These are phyloP conservation scores for Xestia rhomboidea DNA, from an alignment of 2,888 invertebrate species.

Conservation along the genomic window DNA sequence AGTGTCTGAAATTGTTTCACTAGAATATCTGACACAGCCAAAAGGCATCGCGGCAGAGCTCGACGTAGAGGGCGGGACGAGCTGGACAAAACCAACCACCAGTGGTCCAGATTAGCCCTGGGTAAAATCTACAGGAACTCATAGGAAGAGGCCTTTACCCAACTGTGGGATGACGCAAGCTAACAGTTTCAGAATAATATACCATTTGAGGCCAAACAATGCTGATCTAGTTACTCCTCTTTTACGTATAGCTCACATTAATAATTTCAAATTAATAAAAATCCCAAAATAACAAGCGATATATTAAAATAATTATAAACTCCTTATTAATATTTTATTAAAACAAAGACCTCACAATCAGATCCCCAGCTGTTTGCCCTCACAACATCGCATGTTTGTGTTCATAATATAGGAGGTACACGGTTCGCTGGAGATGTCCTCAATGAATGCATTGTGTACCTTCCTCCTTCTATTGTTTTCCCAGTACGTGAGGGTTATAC, in stretches of 20 bases:
- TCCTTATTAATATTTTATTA: not conserved
- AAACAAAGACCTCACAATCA: conserved; percentile 13
- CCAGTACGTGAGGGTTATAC: conserved; percentile 42
- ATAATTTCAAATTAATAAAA: not conserved
- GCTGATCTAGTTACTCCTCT: not conserved
- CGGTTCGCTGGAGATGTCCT: conserved; percentile 38
- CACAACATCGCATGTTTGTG: conserved; percentile 25
- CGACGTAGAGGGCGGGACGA: no score
- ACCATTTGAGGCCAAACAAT: not conserved
- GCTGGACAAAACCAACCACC: no score
- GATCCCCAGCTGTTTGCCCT: conserved; percentile 1
- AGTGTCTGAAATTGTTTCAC: not conserved
- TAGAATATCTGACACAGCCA: no score
- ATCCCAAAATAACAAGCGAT: no score
- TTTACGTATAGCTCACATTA: not conserved
- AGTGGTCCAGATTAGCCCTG: no score
- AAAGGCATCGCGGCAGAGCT: no score
- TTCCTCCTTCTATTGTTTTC: conserved; percentile 41
- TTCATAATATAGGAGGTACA: conserved; percentile 22
- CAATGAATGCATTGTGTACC: conserved; percentile 55
- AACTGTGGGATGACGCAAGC: no score
- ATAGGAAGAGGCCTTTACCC: no score
- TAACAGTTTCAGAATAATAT: no score
- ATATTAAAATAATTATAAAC: not conserved
- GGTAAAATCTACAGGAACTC: no score